These are phyloP conservation scores for Trachelus stipa DNA, from an alignment of 2,888 invertebrate species.

Conservation along the genomic window DNA sequence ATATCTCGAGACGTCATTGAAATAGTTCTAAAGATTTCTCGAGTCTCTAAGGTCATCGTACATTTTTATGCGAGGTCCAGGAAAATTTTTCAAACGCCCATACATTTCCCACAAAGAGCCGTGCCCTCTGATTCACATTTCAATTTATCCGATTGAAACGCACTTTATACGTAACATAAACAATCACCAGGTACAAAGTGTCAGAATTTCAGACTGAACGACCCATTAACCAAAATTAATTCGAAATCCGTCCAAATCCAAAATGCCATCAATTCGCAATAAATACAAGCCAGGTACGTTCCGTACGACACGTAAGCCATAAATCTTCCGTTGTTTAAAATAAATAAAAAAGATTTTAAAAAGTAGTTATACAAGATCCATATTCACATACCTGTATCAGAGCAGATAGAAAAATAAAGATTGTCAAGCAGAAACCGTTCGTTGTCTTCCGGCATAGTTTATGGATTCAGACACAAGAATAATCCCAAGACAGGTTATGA, in stretches of 20 bases:
- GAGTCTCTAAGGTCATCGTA: neutral
- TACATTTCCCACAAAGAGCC: neutral
- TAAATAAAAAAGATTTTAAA: neutral
- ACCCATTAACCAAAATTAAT: neutral
- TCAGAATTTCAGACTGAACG: neutral
- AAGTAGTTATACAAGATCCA: neutral
- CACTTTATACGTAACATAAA: neutral
- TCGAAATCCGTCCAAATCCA: neutral
- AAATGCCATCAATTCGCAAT: neutral
- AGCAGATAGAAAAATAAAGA: neutral
- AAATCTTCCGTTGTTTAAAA: neutral
- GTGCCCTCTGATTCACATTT: neutral
- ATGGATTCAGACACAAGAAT: neutral
- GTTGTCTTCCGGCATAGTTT: neutral
- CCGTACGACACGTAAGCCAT: neutral
- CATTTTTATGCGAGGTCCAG: neutral
- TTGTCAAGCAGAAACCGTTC: neutral
- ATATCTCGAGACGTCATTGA: neutral
- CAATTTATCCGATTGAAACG: neutral
- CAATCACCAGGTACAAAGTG: neutral
- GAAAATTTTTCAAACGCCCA: neutral
- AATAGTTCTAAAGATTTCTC: neutral
- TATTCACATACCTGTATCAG: neutral
- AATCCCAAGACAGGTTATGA: neutral
- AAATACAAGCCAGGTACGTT: neutral